Evolutionary conservation across 1,140 invertebrate genomes (phyloP), one percentile per base, ranked within the genome.

Genomic region (Halyomorpha halys): DNA sequence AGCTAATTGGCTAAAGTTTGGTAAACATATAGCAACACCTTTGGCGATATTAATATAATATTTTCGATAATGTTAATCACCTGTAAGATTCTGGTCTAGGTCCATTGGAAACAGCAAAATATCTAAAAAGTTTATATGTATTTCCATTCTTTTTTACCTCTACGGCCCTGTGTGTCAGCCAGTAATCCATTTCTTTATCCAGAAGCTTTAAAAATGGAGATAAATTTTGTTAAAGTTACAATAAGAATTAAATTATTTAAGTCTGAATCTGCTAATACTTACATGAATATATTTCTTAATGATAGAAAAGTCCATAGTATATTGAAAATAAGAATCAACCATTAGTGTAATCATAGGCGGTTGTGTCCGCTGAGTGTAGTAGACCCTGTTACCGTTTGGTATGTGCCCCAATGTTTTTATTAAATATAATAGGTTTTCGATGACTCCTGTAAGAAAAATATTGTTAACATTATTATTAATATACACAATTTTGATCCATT

Each of bases 61-160:
- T 73, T 84, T 79, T 39, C 1, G 11, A 13, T 39, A 39, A 39
- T 3, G 11, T 39, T 8, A 34, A 18, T 71, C 72, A 84, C 79
- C 78, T 79, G 74, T 89, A 92, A 30, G 86, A 89, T 73, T 92
- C 89, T 0, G 89, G 89, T 59, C 90, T 78, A 5, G 90, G 90
- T 14, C 83, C 83, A 11, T 74, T 73, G 39, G 78, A 81, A 44
- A 70, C 70, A 9, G 71, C 71, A 65, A 77, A 75, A 54, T 83
- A 82, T 19, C 81, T 78, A 2, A 82, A 77, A 66, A 90, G 72
- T 30, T 72, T 78, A 68, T 83, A 83, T 18, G 74, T 75, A 27
- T 76, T 75, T 0, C 78, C 79, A 45, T 83, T 71, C 45, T 81
- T 79, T n/a, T 72, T 66, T 3, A 88, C 76, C 16, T 53, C 67